Evolutionary conservation across 2,888 invertebrate species (phyloP).

Genomic region (Hypomecis punctinalis): DNA sequence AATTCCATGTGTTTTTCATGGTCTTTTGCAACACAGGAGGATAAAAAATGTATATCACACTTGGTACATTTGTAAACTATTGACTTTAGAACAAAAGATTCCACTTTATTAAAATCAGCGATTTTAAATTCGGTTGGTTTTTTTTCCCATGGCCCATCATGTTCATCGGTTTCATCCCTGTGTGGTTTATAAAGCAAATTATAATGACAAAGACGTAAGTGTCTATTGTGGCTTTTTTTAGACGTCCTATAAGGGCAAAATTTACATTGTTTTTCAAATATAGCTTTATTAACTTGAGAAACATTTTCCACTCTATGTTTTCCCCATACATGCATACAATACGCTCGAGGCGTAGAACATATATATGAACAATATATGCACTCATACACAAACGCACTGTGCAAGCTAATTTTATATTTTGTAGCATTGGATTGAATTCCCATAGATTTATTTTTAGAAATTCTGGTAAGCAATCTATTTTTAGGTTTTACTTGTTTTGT

Average conservation of each 20-base stretch:
- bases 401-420: background rate
- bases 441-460: background rate
- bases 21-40: conserved; percentile 53
- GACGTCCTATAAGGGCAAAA: conserved; percentile 49
- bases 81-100: conserved; percentile 51
- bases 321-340: conserved; percentile 46
- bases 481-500: background rate
- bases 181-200: conserved; percentile 30
- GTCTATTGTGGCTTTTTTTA: conserved; percentile 45
- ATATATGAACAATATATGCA: conserved; percentile 56
- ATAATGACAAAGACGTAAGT: conserved; percentile 43
- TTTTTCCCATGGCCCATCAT: conserved; percentile 1
- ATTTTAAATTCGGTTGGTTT: conserved; percentile 15
- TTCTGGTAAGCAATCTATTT: background rate
- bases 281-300: conserved; percentile 40
- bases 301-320: conserved; percentile 50
- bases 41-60: conserved; percentile 67
- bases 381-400: conserved; percentile 37
- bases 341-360: conserved; percentile 40
- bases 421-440: background rate
- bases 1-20: conserved; percentile 61
- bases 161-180: background rate
- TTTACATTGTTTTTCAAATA: conserved; percentile 55
- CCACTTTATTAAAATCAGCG: conserved; percentile 15
- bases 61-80: conserved; percentile 64